Base-by-base conservation (phyloP, 1,140 invertebrate genomes). In the Drosophila erecta region DNA sequence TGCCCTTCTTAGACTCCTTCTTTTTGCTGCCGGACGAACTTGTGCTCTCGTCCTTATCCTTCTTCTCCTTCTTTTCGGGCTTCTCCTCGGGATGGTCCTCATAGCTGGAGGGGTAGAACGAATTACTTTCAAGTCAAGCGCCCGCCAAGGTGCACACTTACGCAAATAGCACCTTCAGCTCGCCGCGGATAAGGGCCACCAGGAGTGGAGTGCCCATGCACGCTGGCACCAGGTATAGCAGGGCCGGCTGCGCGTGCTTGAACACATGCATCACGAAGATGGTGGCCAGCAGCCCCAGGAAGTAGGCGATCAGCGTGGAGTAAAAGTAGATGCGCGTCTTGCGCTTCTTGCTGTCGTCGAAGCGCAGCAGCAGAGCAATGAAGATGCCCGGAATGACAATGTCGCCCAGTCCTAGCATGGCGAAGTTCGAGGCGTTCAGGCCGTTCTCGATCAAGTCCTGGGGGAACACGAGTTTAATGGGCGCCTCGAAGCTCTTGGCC, bases 381-480 rank as follows among this genome's bases (percentile, higher is more conserved):
- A 99, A 99, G 76, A 99, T 99, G 64, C 99, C 99, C 17, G 99
- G 99, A 79, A 99, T 97, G 8, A 99, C 98, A 85, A 99, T 99
- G 92, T 99, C 99, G 20, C 99, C 99, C 5, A 99, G 94, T 6
- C 99, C 99, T 12, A 99, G 93, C 98, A 99, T 99, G 3, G 99
- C 98, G 94, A 99, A 99, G 93, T 99, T 99, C 69, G 95, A 96
- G 7, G 98, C 98, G 66, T 94, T 94, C 11, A 99, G 92, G 3
- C 99, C 99, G 81, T 98, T 97, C 85, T 98, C 96, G 4, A 99
- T 93, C 24, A 99, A 93, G 93, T 99, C 99, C 95, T 99, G 98
- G 8, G 99, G 99, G 93, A 99, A 99, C 30, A 99, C 97, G 93
- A 99, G 94, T 95, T 99, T 99, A 79, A 99, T 99, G 40, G 99